Evolutionary conservation across 2,113 vertebrate species (phyloP).

Genomic region (Xiphorhynchus elegans): DNA sequence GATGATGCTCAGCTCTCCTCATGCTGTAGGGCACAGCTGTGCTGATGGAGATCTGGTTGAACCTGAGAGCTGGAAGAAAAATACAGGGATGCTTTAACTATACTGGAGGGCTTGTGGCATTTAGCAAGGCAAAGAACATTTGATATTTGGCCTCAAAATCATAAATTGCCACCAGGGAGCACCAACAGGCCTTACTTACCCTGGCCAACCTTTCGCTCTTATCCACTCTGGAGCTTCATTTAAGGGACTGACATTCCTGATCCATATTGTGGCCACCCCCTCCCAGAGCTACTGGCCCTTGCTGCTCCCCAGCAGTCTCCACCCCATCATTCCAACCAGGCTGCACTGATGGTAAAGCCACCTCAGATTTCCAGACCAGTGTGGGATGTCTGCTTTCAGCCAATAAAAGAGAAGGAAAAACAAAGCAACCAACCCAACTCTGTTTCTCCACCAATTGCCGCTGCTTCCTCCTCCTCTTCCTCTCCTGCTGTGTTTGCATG

Average conservation of each 20-base stretch:
- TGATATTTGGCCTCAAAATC: background rate
- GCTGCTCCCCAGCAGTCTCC: background rate
- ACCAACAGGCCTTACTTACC: background rate
- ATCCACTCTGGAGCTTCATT: background rate
- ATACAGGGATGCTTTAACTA: background rate
- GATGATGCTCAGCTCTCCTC: background rate
- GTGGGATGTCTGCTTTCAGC: background rate
- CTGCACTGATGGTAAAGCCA: background rate
- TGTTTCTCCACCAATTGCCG: constrained; percentile 15
- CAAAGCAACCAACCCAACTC: constrained; percentile 59
- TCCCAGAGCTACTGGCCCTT: background rate
- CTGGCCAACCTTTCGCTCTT: background rate
- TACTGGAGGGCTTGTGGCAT: background rate
- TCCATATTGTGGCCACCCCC: fast-evolving
- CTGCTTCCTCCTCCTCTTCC: constrained; percentile 29
- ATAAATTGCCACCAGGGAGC: background rate
- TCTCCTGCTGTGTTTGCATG: constrained; percentile 1
- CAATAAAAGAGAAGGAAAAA: background rate
- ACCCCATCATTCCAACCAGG: background rate
- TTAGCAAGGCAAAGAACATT: background rate
- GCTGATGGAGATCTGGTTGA: constrained; percentile 63
- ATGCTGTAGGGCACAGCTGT: constrained; percentile 51
- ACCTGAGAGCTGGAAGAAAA: constrained; percentile 47
- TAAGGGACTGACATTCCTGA: background rate
- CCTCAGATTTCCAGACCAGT: background rate